Conservation (phyloP, 1,140 invertebrate species). For the Sitophilus oryzae region DNA sequence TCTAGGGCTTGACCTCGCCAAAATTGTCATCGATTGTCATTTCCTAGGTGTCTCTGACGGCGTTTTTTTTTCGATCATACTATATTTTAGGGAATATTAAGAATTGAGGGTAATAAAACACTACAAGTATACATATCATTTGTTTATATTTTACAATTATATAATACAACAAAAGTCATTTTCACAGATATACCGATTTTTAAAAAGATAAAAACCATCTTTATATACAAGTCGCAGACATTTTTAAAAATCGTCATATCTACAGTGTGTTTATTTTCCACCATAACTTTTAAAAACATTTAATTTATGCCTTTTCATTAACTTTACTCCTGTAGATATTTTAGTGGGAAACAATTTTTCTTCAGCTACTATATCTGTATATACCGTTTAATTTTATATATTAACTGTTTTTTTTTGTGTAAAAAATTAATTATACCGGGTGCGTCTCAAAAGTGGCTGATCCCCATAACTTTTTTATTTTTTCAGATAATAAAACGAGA, state of each 20-base stretch:
- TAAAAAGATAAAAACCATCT: slow-evolving; percentile 24
- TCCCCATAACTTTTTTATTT: no score
- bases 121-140: slow-evolving; percentile 25
- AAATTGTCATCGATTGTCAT: no score
- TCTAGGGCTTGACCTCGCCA: no score
- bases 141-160: slow-evolving; percentile 34
- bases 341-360: slow-evolving; percentile 11
- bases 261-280: slow-evolving; percentile 6
- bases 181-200: slow-evolving; percentile 29
- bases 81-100: neutral
- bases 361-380: slow-evolving; percentile 4
- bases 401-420: no score
- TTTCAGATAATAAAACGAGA: no score
- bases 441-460: no score
- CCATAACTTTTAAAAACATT: slow-evolving; percentile 25
- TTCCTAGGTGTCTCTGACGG: no score
- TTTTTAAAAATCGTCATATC: slow-evolving; percentile 30
- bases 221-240: slow-evolving; percentile 24
- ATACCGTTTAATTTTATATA: no score
- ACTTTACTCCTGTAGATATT: slow-evolving; percentile 15
- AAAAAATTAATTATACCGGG: no score
- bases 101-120: slow-evolving; percentile 4
- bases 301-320: slow-evolving; percentile 12
- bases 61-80: no score
- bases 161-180: slow-evolving; percentile 30